Percentiles rank a stretch among this genome's conserved stretches.
phyloP scores from a whole-genome alignment of 1,140 invertebrate species.

The Globodera ellingtonae region DNA sequence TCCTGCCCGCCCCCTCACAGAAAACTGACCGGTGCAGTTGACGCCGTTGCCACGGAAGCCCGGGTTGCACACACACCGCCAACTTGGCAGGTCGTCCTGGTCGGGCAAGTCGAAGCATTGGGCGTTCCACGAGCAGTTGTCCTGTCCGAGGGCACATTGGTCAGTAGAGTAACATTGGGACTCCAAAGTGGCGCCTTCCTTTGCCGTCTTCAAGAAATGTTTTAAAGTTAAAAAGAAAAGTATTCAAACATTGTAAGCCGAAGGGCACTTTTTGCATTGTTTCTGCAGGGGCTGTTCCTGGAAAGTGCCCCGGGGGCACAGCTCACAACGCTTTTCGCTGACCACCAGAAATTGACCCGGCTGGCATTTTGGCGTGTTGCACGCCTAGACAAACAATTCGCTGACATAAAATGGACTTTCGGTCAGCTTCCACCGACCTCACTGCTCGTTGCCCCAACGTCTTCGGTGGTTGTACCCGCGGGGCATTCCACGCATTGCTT shows the following conservation, averaged over 20 bases:
- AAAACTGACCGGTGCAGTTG: conserved; percentile 72
- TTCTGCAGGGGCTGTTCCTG: conserved; percentile 87
- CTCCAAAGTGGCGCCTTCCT: conserved; percentile 57
- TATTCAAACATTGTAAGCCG: conserved; percentile 75
- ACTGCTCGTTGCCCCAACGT: conserved; percentile 81
- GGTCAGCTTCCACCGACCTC: conserved; percentile 4
- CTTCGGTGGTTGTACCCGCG: conserved; percentile 81
- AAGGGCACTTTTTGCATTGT: conserved; percentile 82
- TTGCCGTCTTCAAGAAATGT: neutral
- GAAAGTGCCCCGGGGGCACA: conserved; percentile 88
- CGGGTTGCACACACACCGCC: conserved; percentile 88
- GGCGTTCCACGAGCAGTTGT: conserved; percentile 70
- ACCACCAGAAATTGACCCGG: conserved; percentile 81
- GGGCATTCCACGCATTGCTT: conserved; percentile 86
- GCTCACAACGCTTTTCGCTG: conserved; percentile 78
- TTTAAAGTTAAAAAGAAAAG: neutral
- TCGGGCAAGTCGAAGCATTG: conserved; percentile 85
- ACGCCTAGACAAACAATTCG: conserved; percentile 66
- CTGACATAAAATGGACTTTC: neutral
- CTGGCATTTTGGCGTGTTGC: conserved; percentile 74
- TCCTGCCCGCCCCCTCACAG: conserved; percentile 70
- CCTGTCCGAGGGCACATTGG: conserved; percentile 63
- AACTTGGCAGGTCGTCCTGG: conserved; percentile 80
- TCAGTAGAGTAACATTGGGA: conserved; percentile 66
- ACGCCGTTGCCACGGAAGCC: conserved; percentile 80